Evolutionary conservation across 2,888 invertebrate genomes (phyloP), one percentile per base, ranked within the genome.

Genomic region (Tryphoninae sp.): DNA sequence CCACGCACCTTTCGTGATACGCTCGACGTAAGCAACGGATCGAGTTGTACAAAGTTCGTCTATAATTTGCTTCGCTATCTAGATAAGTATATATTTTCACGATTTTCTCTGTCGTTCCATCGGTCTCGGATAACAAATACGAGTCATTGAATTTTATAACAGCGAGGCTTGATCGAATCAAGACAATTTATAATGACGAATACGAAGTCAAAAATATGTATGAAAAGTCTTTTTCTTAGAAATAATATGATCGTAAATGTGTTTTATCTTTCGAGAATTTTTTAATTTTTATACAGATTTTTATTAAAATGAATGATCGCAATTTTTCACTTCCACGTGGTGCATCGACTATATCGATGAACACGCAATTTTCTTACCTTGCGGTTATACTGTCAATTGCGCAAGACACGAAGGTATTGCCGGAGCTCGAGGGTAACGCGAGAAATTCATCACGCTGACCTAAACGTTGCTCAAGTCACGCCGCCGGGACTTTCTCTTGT

Each of bases 371-470:
- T 42, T 80, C 53, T 42, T 51, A 73, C 49, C 53, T 80, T 78
- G 76, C 75, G 49, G 73, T 71, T 59, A 68, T 62, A 64, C 55
- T 72, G 71, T 65, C 58, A 77, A 81, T 82, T 82, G 65, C 82
- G 80, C 74, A 78, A 81, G 49, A 55, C 42, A 53, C 26, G 59
- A 80, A 73, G 75, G 80, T 75, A 82, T 82, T 79, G 74, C 75
- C 6, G 53, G 72, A 55, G 74, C 49, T 53, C 74, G 82, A 22
- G 64, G 51, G 74, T 80, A 61, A 74, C 76, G 67, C 55, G 61
- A 77, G 80, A 82, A 81, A 75, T 79, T 81, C 81, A 81, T 84
- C 75, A 74, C 22, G 59, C 82, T 68, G 80, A 80, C 81, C 74
- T 78, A 78, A 80, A 61, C 49, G 26, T 81, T 83, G 78, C 81